Evolutionary conservation across 2,113 vertebrate genomes (phyloP), one percentile per base, ranked within the genome.

Genomic region (Bubalus kerabau): DNA sequence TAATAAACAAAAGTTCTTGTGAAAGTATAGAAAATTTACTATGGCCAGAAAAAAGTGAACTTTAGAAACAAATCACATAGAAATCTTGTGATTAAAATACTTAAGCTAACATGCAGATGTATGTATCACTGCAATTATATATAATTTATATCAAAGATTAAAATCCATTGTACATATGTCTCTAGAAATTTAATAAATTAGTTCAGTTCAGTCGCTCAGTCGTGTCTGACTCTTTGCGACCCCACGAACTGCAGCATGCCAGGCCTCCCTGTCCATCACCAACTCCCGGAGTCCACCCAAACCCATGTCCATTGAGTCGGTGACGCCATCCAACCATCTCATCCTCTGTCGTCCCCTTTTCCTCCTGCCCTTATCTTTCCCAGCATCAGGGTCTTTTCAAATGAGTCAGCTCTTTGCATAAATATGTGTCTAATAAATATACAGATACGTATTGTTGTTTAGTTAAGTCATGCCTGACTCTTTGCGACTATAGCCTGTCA

Each of bases 1-100:
- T 86, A 96, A 96, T 84, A 91, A 96, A 94, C 56, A 96, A 93
- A 94, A 93, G 46, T 50, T 94, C 83, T 71, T 97, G 59, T 93
- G 60, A 92, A 94, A 91, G 60, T 94, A 94, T 36, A 83, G 60
- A 90, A 90, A 93, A 96, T 91, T 95, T 84, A 74, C 46, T 30
- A 62, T 32, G 23, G 43, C 30, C 78, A 86, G n/a, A 80, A 93
- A 81, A 71, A 97, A 84, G 7, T 64, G 57, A 88, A 96, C 28
- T 93, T 91, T 81, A 54, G 64, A 88, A 6, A 90, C 30, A 94
- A 95, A 95, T 96, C 78, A 90, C 32, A 88, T 64, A 5, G 28
- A 95, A 96, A 86, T 78, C 8, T 91, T 80, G 23, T 10, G 48
- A 80, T 91, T 96, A 81, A 93, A 94, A 80, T 54, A 83, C n/a